Conservation (phyloP, 2,888 invertebrate species). For the Acanthosepion lycidas region DNA sequence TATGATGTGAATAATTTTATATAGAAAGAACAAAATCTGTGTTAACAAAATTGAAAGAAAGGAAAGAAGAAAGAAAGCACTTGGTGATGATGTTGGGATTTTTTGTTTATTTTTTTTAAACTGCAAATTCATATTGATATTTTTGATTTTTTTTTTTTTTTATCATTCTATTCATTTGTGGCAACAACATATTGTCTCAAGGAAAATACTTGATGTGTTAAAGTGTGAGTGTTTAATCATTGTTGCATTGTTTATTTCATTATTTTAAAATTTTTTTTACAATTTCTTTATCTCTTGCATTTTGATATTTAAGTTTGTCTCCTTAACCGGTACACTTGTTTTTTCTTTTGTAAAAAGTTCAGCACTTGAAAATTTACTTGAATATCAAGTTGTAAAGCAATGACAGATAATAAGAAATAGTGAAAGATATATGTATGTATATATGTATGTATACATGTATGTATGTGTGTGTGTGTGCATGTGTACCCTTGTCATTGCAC, state of each 20-base stretch:
- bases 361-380: too few relatives aligned
- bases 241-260: too few relatives aligned
- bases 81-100: background rate
- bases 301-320: conserved; percentile 20
- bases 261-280: background rate
- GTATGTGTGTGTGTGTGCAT: background rate
- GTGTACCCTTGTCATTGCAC: background rate
- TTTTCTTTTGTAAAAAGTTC: too few relatives aligned
- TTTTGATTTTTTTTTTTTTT: background rate
- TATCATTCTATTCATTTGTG: background rate
- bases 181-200: too few relatives aligned
- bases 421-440: background rate
- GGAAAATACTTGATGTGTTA: too few relatives aligned
- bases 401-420: too few relatives aligned
- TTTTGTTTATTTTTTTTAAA: background rate
- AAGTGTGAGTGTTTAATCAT: too few relatives aligned
- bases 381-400: too few relatives aligned
- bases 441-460: background rate
- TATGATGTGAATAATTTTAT: too few relatives aligned
- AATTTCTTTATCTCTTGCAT: background rate
- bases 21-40: background rate
- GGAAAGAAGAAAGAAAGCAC: conserved; percentile 35
- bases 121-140: conserved; percentile 24
- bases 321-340: background rate
- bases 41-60: conserved; percentile 34